These are phyloP conservation scores for Saxidomus purpurata DNA, from an alignment of 1,140 invertebrate genomes.

Conservation along the genomic window DNA sequence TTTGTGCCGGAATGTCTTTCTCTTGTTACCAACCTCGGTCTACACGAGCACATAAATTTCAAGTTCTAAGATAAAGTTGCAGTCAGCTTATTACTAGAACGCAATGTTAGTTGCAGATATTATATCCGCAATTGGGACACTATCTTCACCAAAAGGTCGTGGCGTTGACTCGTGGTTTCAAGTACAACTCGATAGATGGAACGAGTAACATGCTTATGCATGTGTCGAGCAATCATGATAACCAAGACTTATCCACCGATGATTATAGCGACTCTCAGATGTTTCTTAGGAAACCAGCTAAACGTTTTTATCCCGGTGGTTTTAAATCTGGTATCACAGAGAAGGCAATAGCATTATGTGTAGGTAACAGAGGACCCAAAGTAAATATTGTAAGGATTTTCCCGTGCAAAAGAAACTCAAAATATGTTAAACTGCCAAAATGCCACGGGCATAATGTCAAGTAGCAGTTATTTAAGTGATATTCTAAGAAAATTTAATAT, in stretches of 20 bases:
- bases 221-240: too few relatives aligned
- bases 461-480: not conserved
- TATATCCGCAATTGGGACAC: not conserved
- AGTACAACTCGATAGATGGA: not conserved
- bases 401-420: not conserved
- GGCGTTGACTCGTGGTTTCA: not conserved
- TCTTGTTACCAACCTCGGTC: too few relatives aligned
- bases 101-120: not conserved
- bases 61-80: too few relatives aligned
- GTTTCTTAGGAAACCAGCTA: not conserved
- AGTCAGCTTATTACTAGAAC: too few relatives aligned
- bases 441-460: conserved; percentile 20
- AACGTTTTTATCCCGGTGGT: too few relatives aligned
- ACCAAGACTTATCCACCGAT: not conserved
- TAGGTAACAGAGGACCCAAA: not conserved
- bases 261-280: not conserved
- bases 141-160: not conserved
- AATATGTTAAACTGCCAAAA: not conserved
- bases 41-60: too few relatives aligned
- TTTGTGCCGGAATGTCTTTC: too few relatives aligned
- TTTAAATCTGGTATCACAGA: not conserved
- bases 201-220: too few relatives aligned
- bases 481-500: not conserved
- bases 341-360: not conserved
- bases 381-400: not conserved